A percentile compares a stretch with the other conserved stretches of the same genome.
These are phyloP conservation scores for Ptyas mucosa DNA, from an alignment of 2,113 vertebrate genomes.

Conservation along the genomic window DNA sequence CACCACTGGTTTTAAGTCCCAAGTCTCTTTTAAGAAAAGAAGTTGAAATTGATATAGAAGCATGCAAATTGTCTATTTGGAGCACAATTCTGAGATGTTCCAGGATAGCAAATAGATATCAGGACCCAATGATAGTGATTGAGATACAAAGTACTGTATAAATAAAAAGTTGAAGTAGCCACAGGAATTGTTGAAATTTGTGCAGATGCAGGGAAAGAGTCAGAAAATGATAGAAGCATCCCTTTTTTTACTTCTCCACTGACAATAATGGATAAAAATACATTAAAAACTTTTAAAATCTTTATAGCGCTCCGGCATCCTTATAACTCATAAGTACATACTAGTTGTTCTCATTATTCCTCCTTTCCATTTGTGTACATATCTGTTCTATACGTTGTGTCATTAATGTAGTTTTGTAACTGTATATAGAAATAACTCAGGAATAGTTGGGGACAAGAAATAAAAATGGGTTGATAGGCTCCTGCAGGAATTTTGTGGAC, in stretches of 20 bases:
- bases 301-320: no score
- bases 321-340: no score
- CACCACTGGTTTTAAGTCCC: not conserved
- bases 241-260: not conserved
- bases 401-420: no score
- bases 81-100: not conserved
- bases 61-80: not conserved
- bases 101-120: not conserved
- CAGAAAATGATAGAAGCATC: not conserved
- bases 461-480: not conserved
- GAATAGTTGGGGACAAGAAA: not conserved
- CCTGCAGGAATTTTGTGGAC: not conserved
- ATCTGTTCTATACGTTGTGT: no score
- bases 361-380: no score
- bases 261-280: not conserved
- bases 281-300: not conserved
- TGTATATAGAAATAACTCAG: no score
- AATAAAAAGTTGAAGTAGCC: not conserved
- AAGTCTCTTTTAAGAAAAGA: not conserved
- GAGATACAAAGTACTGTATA: not conserved
- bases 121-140: not conserved
- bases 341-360: no score
- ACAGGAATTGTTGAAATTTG: not conserved
- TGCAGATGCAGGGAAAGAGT: not conserved
- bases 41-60: not conserved